Evolutionary conservation across 1,140 invertebrate species (phyloP).

Genomic region (Halictus rubicundus): DNA sequence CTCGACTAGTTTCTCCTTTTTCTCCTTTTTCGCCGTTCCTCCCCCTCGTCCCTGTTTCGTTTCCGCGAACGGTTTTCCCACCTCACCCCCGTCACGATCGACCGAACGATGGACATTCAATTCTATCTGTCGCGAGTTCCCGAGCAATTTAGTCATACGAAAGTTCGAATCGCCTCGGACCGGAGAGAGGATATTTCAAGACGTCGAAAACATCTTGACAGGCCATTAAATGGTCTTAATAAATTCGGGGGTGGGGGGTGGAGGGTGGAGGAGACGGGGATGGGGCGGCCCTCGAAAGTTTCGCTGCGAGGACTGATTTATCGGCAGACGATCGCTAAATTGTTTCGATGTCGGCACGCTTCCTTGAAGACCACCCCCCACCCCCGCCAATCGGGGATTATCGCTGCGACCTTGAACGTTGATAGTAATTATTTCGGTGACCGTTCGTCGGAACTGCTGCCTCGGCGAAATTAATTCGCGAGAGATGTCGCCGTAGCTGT

Average conservation of each 20-base stretch:
- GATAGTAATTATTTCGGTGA: no score
- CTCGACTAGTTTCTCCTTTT: no score
- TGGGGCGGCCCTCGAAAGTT: background rate
- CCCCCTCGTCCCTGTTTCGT: background rate
- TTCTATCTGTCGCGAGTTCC: slow-evolving; percentile 45
- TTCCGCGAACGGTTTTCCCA: background rate
- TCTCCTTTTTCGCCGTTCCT: no score
- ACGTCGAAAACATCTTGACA: slow-evolving; percentile 28
- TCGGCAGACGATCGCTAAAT: background rate
- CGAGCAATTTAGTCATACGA: slow-evolving; percentile 36
- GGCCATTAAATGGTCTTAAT: slow-evolving; percentile 29
- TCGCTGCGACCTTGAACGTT: no score
- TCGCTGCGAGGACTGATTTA: background rate
- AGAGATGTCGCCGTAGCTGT: no score
- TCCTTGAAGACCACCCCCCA: no score
- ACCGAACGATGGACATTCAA: slow-evolving; percentile 40
- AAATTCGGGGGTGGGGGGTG: background rate
- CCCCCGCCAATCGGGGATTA: no score
- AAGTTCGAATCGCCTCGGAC: slow-evolving; percentile 23
- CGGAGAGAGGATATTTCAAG: slow-evolving; percentile 29
- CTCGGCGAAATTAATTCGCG: no score
- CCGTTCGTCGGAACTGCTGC: no score
- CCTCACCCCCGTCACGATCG: slow-evolving; percentile 6
- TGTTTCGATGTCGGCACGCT: no score
- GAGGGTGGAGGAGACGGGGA: no score